Percentiles rank a stretch among this genome's conserved stretches.
These are phyloP conservation scores for Acipenser oxyrinchus DNA, from an alignment of 2,797 vertebrate genomes.

Conservation along the genomic window DNA sequence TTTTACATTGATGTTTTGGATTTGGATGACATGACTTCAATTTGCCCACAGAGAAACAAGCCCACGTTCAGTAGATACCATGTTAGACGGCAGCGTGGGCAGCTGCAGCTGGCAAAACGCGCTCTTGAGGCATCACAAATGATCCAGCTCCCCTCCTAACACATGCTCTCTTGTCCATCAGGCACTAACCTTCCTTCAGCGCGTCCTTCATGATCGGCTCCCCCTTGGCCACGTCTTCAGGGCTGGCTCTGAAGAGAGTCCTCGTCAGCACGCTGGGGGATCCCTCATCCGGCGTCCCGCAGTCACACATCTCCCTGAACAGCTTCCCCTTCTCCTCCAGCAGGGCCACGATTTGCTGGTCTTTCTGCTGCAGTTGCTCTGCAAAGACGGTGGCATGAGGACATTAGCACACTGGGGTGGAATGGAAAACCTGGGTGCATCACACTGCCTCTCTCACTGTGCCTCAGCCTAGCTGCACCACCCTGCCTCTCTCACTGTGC, in stretches of 20 bases:
- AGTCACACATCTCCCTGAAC: conserved; percentile 81
- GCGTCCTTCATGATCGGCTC: conserved; percentile 81
- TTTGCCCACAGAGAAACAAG: too few relatives aligned
- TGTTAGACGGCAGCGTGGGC: too few relatives aligned
- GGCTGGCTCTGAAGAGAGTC: conserved; percentile 75
- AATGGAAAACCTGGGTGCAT: background rate
- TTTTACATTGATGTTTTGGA: too few relatives aligned
- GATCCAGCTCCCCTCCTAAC: too few relatives aligned
- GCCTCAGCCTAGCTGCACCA: too few relatives aligned
- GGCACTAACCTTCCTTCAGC: conserved; percentile 76
- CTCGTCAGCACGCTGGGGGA: conserved; percentile 40
- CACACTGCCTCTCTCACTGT: too few relatives aligned
- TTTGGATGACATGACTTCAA: too few relatives aligned
- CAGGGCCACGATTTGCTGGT: conserved; percentile 79
- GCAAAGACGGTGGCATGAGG: conserved; percentile 16
- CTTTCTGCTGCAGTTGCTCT: conserved; percentile 88
- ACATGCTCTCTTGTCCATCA: background rate
- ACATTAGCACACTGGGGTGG: background rate
- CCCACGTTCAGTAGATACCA: too few relatives aligned
- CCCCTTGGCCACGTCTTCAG: conserved; percentile 72
- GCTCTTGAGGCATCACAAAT: too few relatives aligned
- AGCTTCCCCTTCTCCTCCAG: conserved; percentile 87
- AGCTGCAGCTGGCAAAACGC: too few relatives aligned
- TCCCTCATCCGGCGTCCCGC: conserved; percentile 58
- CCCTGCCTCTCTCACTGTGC: too few relatives aligned